Percentiles rank a stretch among this genome's conserved stretches.
Conservation (phyloP, 2,797 vertebrate species). For the Xyrichtys novacula region DNA sequence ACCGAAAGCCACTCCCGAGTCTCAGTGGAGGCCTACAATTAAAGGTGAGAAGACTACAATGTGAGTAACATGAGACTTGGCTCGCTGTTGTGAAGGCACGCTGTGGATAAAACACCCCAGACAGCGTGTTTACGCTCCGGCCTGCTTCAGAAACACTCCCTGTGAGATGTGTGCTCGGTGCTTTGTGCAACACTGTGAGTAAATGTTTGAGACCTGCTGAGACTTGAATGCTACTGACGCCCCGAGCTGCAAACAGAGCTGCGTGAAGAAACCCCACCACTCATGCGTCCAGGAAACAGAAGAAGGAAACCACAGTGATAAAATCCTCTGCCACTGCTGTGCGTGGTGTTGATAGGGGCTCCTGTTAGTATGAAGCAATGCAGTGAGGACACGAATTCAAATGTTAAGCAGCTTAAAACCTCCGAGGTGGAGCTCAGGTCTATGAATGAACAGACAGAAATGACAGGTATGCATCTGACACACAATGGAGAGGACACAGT, state of each 20-base stretch:
- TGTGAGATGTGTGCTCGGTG: rapidly evolving
- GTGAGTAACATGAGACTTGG: not conserved
- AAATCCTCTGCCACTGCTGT: not conserved
- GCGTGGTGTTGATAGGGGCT: not conserved
- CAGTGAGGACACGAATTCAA: not conserved
- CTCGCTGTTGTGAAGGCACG: not conserved
- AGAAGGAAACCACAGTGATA: not conserved
- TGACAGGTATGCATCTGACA: not conserved
- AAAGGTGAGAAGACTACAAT: constrained; percentile 50
- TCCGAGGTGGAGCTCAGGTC: not conserved
- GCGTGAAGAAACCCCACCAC: not conserved
- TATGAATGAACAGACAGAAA: not conserved
- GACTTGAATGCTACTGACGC: constrained; percentile 38
- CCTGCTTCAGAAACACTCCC: not conserved
- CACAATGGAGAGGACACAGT: not conserved
- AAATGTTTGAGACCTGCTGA: constrained; percentile 47
- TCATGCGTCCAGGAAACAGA: constrained; percentile 9
- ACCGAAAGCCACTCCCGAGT: constrained; percentile 73
- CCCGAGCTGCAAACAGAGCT: not conserved
- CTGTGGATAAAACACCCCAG: not conserved
- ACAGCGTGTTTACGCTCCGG: not conserved
- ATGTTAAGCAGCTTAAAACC: not conserved
- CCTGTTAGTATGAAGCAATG: not conserved
- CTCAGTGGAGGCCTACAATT: constrained; percentile 18
- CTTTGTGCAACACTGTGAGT: not conserved